Percentiles rank a stretch among this genome's conserved stretches.
phyloP scores from a whole-genome alignment of 2,113 vertebrate species.

The Cinclus mexicanus region DNA sequence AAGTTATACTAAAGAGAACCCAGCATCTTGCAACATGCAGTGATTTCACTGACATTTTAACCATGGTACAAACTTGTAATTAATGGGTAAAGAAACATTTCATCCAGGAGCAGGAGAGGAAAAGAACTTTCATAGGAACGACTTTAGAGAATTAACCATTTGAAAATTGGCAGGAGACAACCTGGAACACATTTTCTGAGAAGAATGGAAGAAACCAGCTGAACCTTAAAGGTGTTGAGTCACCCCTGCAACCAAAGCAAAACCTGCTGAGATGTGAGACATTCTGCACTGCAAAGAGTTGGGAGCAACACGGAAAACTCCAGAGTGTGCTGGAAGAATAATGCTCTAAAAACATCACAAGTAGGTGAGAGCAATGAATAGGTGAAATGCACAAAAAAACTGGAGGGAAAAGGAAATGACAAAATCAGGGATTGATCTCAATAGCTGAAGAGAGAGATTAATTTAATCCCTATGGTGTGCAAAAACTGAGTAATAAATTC shows the following conservation, averaged over 20 bases:
- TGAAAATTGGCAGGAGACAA: neutral
- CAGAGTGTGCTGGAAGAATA: neutral
- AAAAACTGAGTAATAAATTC: neutral
- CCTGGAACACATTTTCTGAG: neutral
- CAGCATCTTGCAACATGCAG: neutral
- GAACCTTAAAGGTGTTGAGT: neutral
- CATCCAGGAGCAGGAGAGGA: neutral
- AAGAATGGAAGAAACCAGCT: neutral
- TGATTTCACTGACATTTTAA: neutral
- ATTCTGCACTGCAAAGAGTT: neutral
- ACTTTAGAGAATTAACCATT: neutral
- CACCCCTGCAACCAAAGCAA: neutral
- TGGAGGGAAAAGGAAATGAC: neutral
- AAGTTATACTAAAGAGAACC: neutral
- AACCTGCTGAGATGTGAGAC: rapidly evolving
- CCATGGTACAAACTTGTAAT: neutral
- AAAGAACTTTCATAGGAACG: neutral
- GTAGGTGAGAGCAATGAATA: neutral
- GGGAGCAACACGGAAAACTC: neutral
- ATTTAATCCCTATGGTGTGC: neutral
- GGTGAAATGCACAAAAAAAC: neutral
- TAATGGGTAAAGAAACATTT: neutral
- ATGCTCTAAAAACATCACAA: neutral
- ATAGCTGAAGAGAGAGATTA: neutral
- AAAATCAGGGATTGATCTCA: neutral